Percentiles rank a stretch among this genome's conserved stretches.
Conservation (phyloP, 2,888 invertebrate genomes). For the Actias luna region DNA sequence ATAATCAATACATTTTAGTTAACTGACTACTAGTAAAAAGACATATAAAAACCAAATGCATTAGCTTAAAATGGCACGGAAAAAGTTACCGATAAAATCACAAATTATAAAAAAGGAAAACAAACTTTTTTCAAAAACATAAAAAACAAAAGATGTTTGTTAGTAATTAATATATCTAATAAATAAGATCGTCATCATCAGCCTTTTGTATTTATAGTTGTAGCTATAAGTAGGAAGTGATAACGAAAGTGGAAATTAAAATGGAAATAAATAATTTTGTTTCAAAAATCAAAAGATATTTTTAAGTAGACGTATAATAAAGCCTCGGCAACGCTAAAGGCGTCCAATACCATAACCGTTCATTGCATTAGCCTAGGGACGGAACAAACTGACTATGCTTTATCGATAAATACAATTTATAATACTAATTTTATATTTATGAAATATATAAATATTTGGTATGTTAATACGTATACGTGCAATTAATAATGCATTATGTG, state of each 20-base stretch:
- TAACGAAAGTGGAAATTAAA: background rate
- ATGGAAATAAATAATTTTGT: slow-evolving; percentile 4
- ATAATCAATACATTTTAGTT: background rate
- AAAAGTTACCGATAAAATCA: too few species aligned
- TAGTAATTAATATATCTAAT: too few species aligned
- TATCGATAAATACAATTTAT: slow-evolving; percentile 64
- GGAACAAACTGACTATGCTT: slow-evolving; percentile 66
- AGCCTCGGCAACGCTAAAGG: slow-evolving; percentile 29
- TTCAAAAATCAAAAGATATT: background rate
- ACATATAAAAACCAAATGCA: too few species aligned
- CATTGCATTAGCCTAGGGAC: slow-evolving; percentile 39
- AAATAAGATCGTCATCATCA: too few species aligned
- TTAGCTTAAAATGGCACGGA: background rate
- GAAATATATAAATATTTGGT: background rate
- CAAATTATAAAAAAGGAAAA: too few species aligned
- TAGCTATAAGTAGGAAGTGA: background rate
- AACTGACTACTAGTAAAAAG: background rate
- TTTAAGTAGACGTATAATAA: background rate
- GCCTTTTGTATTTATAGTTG: too few species aligned
- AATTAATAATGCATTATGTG: background rate
- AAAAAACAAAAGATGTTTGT: too few species aligned
- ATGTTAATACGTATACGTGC: background rate
- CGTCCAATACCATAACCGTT: slow-evolving; percentile 66
- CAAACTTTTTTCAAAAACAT: too few species aligned
- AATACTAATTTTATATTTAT: slow-evolving; percentile 27